Evolutionary conservation across 2,797 vertebrate species (phyloP), one percentile per base, ranked within the genome.

Genomic region (Arrhamphus sclerolepis): DNA sequence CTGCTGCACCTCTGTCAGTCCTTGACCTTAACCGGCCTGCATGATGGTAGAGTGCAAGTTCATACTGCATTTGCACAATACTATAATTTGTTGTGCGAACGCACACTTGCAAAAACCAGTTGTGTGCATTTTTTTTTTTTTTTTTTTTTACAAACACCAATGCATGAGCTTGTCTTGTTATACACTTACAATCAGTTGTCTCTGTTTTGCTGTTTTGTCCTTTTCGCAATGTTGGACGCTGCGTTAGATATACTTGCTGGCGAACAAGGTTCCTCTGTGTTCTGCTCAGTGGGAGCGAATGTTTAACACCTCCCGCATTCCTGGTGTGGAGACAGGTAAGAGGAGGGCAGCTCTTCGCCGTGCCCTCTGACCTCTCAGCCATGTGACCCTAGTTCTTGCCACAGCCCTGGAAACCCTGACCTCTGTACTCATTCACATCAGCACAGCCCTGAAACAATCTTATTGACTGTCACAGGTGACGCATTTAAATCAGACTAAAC

Each of bases 251-350:
- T 94, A 92, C 86, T 92, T 98, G 84, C 26, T 97, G 96, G 95
- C 93, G 64, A 96, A 96, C 85, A 94, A 94, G 52, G 91, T 99
- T 81, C 98, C 98, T 0, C 94, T 99, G 83, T 99, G 98, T 88
- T 99, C 98, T 11, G 94, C 96, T 81, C 98, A 99, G 89, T 99
- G 97, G 96, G 98, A 99, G 84, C 91, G 95, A 58, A 95, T 98
- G 95, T 99, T 97, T 92, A 99, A 99, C 79, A 96, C 97, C 14
- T 94, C 93, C 57, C 94, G 98, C 50, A 66, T 96, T 75, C 97
- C 98, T 0, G 95, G 97, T 79, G 85, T 92, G 78, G 95, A 99
- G 78, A 94, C 96, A 91, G 98, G 98, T 99, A 94, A 95, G 97
- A 89, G 72, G 73, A 66, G 66, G 89, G 76, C 66, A 65, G 62